Evolutionary conservation across 1,140 invertebrate species (phyloP).

Genomic region (Propsilocerus akamusi): DNA sequence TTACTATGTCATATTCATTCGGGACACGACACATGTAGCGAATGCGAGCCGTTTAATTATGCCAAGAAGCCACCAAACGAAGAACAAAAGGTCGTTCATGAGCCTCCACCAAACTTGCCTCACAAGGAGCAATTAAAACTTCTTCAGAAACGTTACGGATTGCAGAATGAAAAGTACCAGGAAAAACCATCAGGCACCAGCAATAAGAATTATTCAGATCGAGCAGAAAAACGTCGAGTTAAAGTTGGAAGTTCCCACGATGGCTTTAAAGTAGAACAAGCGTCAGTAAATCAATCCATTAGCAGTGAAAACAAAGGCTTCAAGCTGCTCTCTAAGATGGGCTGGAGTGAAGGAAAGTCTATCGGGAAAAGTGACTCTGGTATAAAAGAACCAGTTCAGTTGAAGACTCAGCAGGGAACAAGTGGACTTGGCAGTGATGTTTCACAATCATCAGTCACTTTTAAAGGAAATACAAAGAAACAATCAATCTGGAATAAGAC

Average conservation of each 20-base stretch:
- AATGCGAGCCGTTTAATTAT: conserved; percentile 52
- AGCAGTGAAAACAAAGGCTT: conserved; percentile 69
- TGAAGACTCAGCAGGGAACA: conserved; percentile 18
- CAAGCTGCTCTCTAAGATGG: conserved; percentile 76
- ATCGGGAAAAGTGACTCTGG: conserved; percentile 60
- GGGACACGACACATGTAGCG: conserved; percentile 65
- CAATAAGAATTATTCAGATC: conserved; percentile 42
- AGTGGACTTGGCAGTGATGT: conserved; percentile 17
- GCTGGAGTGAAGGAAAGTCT: conserved; percentile 74
- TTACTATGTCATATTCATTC: conserved; percentile 73
- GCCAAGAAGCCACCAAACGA: background rate
- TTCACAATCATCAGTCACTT: background rate
- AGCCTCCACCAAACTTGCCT: conserved; percentile 22
- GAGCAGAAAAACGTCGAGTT: conserved; percentile 52
- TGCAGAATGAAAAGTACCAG: conserved; percentile 30
- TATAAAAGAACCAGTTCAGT: conserved; percentile 45
- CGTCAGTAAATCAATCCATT: conserved; percentile 50
- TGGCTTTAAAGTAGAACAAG: conserved; percentile 59
- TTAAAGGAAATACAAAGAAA: conserved; percentile 16
- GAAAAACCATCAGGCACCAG: conserved; percentile 12
- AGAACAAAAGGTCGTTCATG: conserved; percentile 8
- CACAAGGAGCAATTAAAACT: conserved; percentile 55
- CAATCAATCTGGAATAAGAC: conserved; percentile 23
- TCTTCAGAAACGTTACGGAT: conserved; percentile 66
- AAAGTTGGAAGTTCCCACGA: conserved; percentile 65